Conservation (phyloP, 2,113 vertebrate genomes). For the Malurus melanocephalus region DNA sequence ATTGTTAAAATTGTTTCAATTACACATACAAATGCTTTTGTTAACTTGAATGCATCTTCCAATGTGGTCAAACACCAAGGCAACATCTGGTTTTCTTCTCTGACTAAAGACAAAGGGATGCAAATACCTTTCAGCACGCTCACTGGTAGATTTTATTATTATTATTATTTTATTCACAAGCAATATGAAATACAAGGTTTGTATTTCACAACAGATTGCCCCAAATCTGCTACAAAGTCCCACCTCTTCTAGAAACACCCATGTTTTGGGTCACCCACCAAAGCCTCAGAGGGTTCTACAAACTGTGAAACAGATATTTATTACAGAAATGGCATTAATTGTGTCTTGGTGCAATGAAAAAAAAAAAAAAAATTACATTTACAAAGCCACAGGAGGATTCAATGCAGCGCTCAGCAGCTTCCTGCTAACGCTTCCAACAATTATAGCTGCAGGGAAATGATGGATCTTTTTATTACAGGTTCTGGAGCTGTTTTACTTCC, state of each 20-base stretch:
- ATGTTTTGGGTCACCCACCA: not conserved
- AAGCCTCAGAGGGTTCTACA: not conserved
- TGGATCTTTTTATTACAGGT: constrained; percentile 55
- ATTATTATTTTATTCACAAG: not conserved
- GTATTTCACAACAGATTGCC: not conserved
- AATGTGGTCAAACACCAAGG: not conserved
- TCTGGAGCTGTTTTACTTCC: constrained; percentile 49
- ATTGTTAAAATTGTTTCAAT: not conserved
- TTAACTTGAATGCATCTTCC: not conserved
- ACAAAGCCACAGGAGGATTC: constrained; percentile 27
- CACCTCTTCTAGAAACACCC: not conserved
- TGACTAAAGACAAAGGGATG: not conserved
- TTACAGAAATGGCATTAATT: constrained; percentile 33
- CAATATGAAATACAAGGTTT: not conserved
- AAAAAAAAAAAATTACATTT: constrained; percentile 24
- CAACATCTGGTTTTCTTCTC: constrained; percentile 2
- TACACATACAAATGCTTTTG: not conserved
- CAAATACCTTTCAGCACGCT: not conserved
- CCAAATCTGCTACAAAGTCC: not conserved
- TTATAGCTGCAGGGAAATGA: constrained; percentile 53
- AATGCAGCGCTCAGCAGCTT: not conserved
- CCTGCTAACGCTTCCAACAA: constrained; percentile 25
- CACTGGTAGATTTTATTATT: not conserved
- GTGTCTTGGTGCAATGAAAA: not conserved
- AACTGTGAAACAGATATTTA: constrained; percentile 3